Percentiles rank a stretch among this genome's conserved stretches.
These are phyloP conservation scores for Gortyna flavago DNA, from an alignment of 2,888 invertebrate species.

Conservation along the genomic window DNA sequence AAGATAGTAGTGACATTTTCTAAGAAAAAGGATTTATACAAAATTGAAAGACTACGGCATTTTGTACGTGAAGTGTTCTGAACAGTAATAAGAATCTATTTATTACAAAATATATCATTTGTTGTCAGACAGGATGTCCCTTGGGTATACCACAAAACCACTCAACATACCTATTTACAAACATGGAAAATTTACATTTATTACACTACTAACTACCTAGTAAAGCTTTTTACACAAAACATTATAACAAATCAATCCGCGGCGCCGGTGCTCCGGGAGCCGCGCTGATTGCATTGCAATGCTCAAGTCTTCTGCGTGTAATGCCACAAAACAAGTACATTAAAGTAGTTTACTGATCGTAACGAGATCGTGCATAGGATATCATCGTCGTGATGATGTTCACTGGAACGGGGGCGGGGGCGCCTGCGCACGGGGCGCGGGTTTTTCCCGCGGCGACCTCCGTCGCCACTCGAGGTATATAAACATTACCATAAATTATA, in stretches of 20 bases:
- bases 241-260: constrained; percentile 85
- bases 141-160: constrained; percentile 77
- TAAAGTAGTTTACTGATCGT: constrained; percentile 87
- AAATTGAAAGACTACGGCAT: constrained; percentile 67
- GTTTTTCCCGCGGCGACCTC: constrained; percentile 68
- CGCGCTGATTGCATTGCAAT: constrained; percentile 86
- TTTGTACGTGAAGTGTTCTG: constrained; percentile 75
- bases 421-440: constrained; percentile 57
- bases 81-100: constrained; percentile 67
- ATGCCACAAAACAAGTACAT: constrained; percentile 88
- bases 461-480: constrained; percentile 80
- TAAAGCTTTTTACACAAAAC: constrained; percentile 90
- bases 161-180: constrained; percentile 87
- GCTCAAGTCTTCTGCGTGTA: constrained; percentile 86
- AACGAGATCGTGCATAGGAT: constrained; percentile 90
- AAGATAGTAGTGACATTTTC: constrained; percentile 77
- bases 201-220: constrained; percentile 84
- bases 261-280: constrained; percentile 69
- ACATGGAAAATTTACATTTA: constrained; percentile 82
- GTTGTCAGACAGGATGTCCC: constrained; percentile 58
- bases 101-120: constrained; percentile 66
- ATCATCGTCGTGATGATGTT: constrained; percentile 85
- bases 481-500: constrained; percentile 85
- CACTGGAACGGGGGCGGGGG: constrained; percentile 81
- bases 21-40: constrained; percentile 68